A percentile compares a stretch with the other conserved stretches of the same genome.
These are phyloP conservation scores for Drosophila paucipuncta DNA, from an alignment of 2,888 invertebrate species.

Conservation along the genomic window DNA sequence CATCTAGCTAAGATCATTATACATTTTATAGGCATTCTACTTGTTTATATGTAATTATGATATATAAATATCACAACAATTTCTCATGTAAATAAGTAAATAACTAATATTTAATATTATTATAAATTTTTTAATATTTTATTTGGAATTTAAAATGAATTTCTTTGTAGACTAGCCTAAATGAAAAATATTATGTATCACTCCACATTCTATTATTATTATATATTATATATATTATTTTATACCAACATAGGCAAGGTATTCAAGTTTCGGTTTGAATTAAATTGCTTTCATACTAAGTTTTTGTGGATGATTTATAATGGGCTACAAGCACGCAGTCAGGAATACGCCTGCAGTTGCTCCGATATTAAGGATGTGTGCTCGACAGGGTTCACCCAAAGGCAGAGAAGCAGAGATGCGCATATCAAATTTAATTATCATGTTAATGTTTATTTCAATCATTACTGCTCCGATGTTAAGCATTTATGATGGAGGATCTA, in stretches of 20 bases:
- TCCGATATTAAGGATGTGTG: background rate
- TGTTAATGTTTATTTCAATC: background rate
- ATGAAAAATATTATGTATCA: background rate
- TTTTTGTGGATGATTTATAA: conserved; percentile 25
- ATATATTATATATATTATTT: background rate
- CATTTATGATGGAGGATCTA: background rate
- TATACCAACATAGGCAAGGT: background rate
- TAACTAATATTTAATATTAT: background rate
- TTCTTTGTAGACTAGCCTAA: accelerated
- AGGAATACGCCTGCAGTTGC: conserved; percentile 25
- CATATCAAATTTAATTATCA: background rate
- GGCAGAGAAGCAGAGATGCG: background rate
- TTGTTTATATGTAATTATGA: background rate
- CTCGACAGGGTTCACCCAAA: background rate
- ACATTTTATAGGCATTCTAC: background rate
- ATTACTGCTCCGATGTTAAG: background rate
- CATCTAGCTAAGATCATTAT: background rate
- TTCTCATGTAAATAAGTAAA: background rate
- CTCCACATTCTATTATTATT: no score
- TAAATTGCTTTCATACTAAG: background rate
- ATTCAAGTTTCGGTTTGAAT: conserved; percentile 12
- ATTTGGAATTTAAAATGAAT: background rate
- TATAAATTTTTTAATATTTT: background rate
- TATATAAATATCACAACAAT: no score
- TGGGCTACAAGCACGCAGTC: conserved; percentile 47